Conservation (phyloP, 92 coral and sea anemone species). For the Parazoanthus darwini region DNA sequence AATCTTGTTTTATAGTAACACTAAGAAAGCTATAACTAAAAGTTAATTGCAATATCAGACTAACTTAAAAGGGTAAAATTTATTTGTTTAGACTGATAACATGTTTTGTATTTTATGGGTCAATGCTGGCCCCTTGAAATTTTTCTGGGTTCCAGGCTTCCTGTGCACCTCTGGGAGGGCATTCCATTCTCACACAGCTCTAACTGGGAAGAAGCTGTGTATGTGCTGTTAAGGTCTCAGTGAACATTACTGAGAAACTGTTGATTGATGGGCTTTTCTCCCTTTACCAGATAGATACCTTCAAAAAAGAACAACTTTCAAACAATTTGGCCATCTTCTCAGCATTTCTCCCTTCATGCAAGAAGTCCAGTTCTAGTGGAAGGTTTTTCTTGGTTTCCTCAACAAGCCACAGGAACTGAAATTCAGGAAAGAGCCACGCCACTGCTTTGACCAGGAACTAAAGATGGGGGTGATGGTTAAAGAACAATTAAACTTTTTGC, state of each 20-base stretch:
- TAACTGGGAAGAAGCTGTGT: too few species aligned
- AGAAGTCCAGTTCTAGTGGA: constrained; percentile 93
- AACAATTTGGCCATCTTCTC: constrained; percentile 80
- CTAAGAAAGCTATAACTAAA: too few species aligned
- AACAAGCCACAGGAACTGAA: constrained; percentile 90
- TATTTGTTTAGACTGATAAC: too few species aligned
- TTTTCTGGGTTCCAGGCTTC: background rate
- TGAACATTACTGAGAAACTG: too few species aligned
- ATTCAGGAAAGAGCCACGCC: constrained; percentile 89
- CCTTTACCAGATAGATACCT: constrained; percentile 53
- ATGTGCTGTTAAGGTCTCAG: too few species aligned
- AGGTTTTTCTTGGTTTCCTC: constrained; percentile 96
- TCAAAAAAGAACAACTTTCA: constrained; percentile 71
- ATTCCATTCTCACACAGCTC: too few species aligned
- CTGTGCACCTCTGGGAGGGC: background rate
- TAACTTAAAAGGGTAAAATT: background rate
- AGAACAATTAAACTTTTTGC: background rate
- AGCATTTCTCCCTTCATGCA: constrained; percentile 89
- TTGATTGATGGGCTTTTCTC: too few species aligned
- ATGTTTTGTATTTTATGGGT: too few species aligned
- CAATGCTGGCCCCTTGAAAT: background rate
- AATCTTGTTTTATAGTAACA: too few species aligned
- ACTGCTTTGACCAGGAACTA: constrained; percentile 85
- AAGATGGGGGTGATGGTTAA: background rate
- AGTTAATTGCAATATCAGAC: too few species aligned